A percentile compares a stretch with the other conserved stretches of the same genome.
Evolutionary conservation across 2,888 invertebrate species (phyloP).

Genomic region (Proisotoma minuta): DNA sequence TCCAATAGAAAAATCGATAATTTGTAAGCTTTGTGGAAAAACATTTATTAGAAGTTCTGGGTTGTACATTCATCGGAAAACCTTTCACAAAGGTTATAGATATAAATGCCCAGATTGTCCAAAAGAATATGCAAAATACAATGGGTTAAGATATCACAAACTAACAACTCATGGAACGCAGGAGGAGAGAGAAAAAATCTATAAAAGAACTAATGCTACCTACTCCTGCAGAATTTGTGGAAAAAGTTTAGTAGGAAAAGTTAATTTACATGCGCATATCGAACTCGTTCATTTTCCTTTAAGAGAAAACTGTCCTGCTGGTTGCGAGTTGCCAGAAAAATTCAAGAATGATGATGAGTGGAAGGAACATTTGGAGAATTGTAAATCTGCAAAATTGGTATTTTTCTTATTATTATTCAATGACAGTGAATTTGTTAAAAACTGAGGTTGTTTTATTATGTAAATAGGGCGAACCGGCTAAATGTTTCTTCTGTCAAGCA

Average conservation of each 20-base stretch:
- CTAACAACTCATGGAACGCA: neutral
- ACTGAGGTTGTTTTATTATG: neutral
- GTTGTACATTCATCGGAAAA: neutral
- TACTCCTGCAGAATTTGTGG: neutral
- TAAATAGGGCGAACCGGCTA: neutral
- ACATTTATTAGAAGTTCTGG: neutral
- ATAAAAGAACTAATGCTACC: neutral
- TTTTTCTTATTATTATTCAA: neutral
- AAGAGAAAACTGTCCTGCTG: neutral
- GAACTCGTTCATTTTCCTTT: neutral
- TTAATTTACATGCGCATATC: neutral
- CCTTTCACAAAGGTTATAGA: neutral
- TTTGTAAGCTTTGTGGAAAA: neutral
- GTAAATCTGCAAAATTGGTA: neutral
- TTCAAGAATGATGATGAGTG: neutral
- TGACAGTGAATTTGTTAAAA: neutral
- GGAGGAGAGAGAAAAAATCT: neutral
- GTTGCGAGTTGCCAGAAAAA: neutral
- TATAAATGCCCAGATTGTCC: neutral
- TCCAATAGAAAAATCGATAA: neutral
- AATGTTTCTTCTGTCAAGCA: neutral
- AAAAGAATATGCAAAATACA: neutral
- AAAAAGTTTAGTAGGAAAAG: neutral
- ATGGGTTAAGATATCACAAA: neutral
- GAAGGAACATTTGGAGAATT: neutral